A percentile compares a stretch with the other conserved stretches of the same genome.
Conservation (phyloP, 2,113 vertebrate species). For the Vireo altiloquus region DNA sequence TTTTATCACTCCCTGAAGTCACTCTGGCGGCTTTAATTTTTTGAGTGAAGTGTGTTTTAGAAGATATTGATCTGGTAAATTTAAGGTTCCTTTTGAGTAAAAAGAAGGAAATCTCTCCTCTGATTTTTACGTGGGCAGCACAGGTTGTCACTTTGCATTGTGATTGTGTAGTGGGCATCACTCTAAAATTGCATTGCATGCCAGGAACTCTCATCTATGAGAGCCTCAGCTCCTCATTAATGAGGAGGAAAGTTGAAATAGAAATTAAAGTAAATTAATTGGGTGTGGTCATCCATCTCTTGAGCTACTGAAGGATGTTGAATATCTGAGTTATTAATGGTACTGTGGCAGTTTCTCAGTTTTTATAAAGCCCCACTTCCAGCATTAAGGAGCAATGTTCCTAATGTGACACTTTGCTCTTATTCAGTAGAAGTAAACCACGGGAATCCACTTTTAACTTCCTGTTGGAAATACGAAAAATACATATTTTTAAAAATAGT, state of each 20-base stretch:
- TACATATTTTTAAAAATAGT: not conserved
- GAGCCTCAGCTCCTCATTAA: constrained; percentile 12
- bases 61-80: not conserved
- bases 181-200: not conserved
- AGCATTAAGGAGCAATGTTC: not conserved
- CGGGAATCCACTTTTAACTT: not conserved
- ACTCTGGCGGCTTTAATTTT: not conserved
- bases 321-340: not conserved
- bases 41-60: not conserved
- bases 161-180: accelerated
- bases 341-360: not conserved
- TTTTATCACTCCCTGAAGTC: not conserved
- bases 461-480: not conserved
- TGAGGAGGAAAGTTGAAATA: not conserved
- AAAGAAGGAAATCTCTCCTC: not conserved
- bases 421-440: not conserved
- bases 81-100: not conserved
- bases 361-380: not conserved
- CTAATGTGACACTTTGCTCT: accelerated
- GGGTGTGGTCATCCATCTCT: not conserved
- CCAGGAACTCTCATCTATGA: not conserved
- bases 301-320: not conserved
- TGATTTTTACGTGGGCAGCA: not conserved
- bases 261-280: not conserved
- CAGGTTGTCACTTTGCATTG: not conserved